Base-by-base conservation (phyloP, 1,140 invertebrate genomes). In the Heliconius eleuchia region DNA sequence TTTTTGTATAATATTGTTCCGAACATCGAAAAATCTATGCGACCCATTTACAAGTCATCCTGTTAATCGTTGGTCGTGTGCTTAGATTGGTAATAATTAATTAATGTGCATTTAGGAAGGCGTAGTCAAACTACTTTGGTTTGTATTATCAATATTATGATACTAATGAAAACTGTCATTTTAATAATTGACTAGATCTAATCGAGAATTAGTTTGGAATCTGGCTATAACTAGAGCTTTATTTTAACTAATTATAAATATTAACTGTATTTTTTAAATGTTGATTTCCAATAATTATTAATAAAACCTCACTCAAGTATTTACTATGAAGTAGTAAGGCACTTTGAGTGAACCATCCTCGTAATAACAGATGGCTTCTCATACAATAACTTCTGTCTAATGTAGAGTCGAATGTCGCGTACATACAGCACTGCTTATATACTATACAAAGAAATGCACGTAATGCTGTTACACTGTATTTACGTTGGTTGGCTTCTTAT, bases 351-450 rank as follows among this genome's bases (percentile, higher is more conserved):
- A 71, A 74, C 66, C 73, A 79, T 70, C 50, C 34, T 52, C 73
- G 75, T 71, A 74, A 66, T 79, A 79, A 78, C 77, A 19, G 30
- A 66, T 78, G n/a, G 77, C 78, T 75, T 74, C 9, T 79, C 34
- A 75, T 55, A 76, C 18, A 37, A 76, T 76, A 75, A 70, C 55
- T 72, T 60, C 19, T 42, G 76, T 66, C n/a, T 76, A 73, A 81
- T 76, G 66, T 66, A 73, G 39, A 81, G 60, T 46, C 55, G 71
- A 79, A 79, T 86, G 74, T 83, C 85, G 86, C 88, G 86, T 91
- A 89, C 86, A 89, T 88, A 89, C 80, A 89, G 91, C 92, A 94
- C 91, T 89, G 92, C 92, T 92, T 94, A 85, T 87, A 88, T 88
- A 87, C 85, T 73, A 52, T 73, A 87, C 86, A 90, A 88, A 88